Base-by-base conservation (phyloP, 2,797 vertebrate species). In the Heliangelus exortis region DNA sequence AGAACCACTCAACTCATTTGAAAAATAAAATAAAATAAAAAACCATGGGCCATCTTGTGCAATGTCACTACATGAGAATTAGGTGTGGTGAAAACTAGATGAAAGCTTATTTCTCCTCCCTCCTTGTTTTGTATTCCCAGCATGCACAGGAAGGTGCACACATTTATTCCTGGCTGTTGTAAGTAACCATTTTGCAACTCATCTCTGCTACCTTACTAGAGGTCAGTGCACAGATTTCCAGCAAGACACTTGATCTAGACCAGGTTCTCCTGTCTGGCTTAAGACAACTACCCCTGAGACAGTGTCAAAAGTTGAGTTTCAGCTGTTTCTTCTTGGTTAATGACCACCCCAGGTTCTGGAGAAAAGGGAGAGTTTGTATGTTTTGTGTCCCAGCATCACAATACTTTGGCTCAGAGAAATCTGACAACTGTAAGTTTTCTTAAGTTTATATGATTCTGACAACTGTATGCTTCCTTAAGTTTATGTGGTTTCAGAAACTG, bases 1-100 rank as follows among this genome's bases (percentile, higher is more conserved):
- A 47, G 48, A 93, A 79, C 12, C 13, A 53, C 31, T n/a, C 17
- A 41, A 33, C 1, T 3, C 9, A 67, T 58, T 22, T 6, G 15
- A 12, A 72, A 90, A 86, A n/a, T 43, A n/a, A 39, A 39, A 39
- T 39, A 39, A 39, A 7, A 21, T 23, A 53, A 81, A 53, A 17
- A 59, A 63, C 68, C 15, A 29, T 11, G 31, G 33, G 22, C 25
- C 25, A 47, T n/a, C 78, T 90, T 92, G 72, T 87, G 91, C 72
- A 96, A 91, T 34, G 81, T 28, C 33, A 87, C 31, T 39, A 39
- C 57, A 45, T 12, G 29, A 89, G 61, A 74, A 63, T 71, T 47
- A 92, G 89, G 91, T 80, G 93, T 93, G 92, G 75, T 89, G 45
- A 93, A 90, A 94, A 57, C 29, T 36, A 45, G 63, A 66, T 63